Evolutionary conservation across 2,797 vertebrate species (phyloP), one percentile per base, ranked within the genome.

Genomic region (Acanthiza pusilla): DNA sequence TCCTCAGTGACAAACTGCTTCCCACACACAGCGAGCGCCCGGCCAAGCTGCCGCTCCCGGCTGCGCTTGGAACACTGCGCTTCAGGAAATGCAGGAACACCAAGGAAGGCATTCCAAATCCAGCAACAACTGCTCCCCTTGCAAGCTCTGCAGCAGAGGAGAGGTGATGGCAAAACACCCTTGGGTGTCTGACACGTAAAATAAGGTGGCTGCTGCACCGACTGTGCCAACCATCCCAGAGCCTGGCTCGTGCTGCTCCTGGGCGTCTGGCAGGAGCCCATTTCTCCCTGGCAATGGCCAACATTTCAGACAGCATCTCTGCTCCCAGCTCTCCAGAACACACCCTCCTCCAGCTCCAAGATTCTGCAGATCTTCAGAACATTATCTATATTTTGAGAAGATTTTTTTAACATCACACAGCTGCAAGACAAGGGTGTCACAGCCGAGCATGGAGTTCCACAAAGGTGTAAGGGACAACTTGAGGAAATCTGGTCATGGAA

Each of bases 171-270:
- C 26, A 55, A 5, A 92, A 27, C 63, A 29, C 4, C 65, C 79
- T 2, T 1, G 53, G 53, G 57, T 34, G 30, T 25, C 38, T 18
- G 66, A 30, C 63, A 54, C 1, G 0, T 6, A 61, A 55, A 45
- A 34, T 8, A 27, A 63, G 0, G 1, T 1, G 8, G 60, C 30
- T 55, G 38, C n/a, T n/a, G 15, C 42, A 12, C 9, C 0, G 5
- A 2, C 47, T 1, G 5, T 21, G 43, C 27, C 10, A 34, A 19
- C 32, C 77, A 27, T 0, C 19, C 70, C 43, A 5, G 0, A 11
- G 51, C 58, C 50, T 0, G 0, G 36, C 23, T 16, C 63, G 1
- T 7, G 7, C 58, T 17, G n/a, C 45, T 32, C 5, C 78, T 1
- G 16, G 57, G 7, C 2, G 16, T 1, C 19, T 17, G 53, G 53